These are phyloP conservation scores for Oasisia sp. DNA, from an alignment of 2,888 invertebrate species.

Conservation along the genomic window DNA sequence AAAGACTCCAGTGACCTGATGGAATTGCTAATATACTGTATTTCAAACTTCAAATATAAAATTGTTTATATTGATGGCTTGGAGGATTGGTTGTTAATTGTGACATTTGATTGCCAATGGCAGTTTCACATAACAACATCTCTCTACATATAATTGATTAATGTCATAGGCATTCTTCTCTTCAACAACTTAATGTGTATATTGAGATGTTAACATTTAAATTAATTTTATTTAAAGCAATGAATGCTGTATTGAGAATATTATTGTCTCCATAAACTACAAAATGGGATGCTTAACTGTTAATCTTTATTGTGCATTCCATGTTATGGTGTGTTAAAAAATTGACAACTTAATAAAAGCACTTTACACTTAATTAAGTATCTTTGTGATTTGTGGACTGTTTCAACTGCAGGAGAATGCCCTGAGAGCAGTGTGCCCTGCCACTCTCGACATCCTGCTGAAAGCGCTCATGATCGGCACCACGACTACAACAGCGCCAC, in stretches of 20 bases:
- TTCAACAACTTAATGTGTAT: background rate
- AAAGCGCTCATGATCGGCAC: conserved; percentile 64
- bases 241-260: background rate
- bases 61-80: background rate
- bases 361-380: background rate
- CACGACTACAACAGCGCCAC: conserved; percentile 32
- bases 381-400: background rate
- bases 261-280: background rate
- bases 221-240: background rate
- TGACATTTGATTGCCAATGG: background rate
- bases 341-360: background rate
- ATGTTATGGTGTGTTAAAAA: background rate
- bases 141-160: too few relatives aligned
- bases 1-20: too few relatives aligned
- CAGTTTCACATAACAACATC: background rate
- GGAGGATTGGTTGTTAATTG: background rate
- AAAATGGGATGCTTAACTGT: background rate
- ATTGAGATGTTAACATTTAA: background rate
- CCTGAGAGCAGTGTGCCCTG: conserved; percentile 73
- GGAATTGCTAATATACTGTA: too few relatives aligned
- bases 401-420: conserved; percentile 69
- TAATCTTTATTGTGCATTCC: background rate
- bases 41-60: too few relatives aligned
- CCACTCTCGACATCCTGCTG: conserved; percentile 72
- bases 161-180: background rate